Base-by-base conservation (phyloP, 1,140 invertebrate species). In the Scaptomyza graminum region DNA sequence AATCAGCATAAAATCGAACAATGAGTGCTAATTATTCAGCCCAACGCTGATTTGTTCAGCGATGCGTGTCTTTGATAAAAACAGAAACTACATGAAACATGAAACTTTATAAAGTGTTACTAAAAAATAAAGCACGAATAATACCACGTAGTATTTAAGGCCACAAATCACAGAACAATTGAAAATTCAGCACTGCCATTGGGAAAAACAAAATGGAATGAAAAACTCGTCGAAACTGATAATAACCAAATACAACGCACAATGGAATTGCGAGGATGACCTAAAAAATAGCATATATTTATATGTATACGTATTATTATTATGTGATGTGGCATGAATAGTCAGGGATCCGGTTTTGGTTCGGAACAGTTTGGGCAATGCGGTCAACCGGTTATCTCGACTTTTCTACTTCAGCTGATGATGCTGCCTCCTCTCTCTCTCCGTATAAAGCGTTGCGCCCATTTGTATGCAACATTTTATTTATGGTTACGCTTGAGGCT, bases 391-490 rank as follows among this genome's bases (percentile, higher is more conserved):
- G 46, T 69, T 74, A 74, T 74, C 66, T 55, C 22, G 11, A 46
- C 12, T 37, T 41, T 41, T n/a, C 12, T 47, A 25, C 8, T 46
- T 22, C 46, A 2, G 34, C 37, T 12, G 12, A 41, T 41, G 37
- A 1, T 60, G 43, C 43, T 46, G 39, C 18, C 9, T 47, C 16
- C 11, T 47, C 3, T 18, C 28, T 7, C 28, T 18, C 18, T 18
- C 15, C 1, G 18, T 9, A 4, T 1, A 12, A 25, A 18, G 5
- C 12, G 8, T 46, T 13, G 22, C 52, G 61, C 47, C 54, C 68
- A 71, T 57, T 65, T 71, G 62, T 46, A 65, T 71, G 68, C 69
- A 72, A 55, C 51, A 69, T 63, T 63, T 63, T 74, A 74, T 74
- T 74, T 69, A 73, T 73, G 67, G 62, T 37, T 37, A 34, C 37